These are phyloP conservation scores for Monopis laevigella DNA, from an alignment of 2,888 invertebrate genomes.

Conservation along the genomic window DNA sequence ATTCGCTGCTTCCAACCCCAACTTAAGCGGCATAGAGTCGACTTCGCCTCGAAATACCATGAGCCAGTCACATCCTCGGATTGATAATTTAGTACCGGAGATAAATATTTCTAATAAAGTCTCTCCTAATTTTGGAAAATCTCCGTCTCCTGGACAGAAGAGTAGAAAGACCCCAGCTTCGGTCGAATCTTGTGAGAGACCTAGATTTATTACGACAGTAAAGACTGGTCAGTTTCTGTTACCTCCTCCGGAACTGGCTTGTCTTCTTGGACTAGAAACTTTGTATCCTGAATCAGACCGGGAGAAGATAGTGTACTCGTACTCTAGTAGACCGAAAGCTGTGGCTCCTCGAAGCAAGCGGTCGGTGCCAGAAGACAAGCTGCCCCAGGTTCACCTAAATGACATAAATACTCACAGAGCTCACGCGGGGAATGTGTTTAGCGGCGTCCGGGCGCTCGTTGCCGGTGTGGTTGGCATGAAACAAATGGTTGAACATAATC, in stretches of 20 bases:
- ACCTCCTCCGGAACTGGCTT: conserved; percentile 78
- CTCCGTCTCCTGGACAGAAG: conserved; percentile 28
- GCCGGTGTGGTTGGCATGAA: conserved; percentile 40
- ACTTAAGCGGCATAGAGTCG: conserved; percentile 46
- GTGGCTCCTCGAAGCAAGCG: conserved; percentile 35
- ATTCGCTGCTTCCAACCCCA: conserved; percentile 60
- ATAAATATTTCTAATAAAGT: conserved; percentile 23
- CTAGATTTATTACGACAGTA: conserved; percentile 83
- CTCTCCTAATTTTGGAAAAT: conserved; percentile 29
- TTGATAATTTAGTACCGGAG: conserved; percentile 28
- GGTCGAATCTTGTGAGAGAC: conserved; percentile 35
- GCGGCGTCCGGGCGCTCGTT: conserved; percentile 38
- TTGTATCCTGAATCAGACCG: conserved; percentile 38
- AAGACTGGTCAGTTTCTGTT: conserved; percentile 81
- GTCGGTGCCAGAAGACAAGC: conserved; percentile 21
- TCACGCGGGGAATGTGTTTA: conserved; percentile 20
- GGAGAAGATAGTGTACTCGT: conserved; percentile 68
- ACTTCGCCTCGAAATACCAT: conserved; percentile 23
- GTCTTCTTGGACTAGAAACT: conserved; percentile 67
- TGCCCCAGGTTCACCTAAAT: conserved; percentile 20
- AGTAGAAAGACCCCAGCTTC: conserved; percentile 21
- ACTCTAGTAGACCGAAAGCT: conserved; percentile 71
- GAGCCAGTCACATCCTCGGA: conserved; percentile 40
- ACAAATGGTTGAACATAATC: conserved; percentile 23
- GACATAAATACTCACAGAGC: conserved; percentile 14